phyloP scores from a whole-genome alignment of 2,888 invertebrate genomes.

The Brenthis daphne region DNA sequence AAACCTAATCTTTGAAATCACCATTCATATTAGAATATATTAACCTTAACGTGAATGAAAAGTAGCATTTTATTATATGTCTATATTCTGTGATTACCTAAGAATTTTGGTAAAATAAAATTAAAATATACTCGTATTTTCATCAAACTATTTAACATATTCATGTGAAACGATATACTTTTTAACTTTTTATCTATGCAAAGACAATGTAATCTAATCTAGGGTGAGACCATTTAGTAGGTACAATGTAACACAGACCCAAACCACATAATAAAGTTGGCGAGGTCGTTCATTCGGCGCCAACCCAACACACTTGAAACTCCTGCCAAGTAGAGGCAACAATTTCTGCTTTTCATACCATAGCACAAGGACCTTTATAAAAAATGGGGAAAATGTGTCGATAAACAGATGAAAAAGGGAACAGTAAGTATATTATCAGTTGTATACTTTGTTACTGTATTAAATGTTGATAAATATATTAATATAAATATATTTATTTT shows the following conservation, averaged over 20 bases:
- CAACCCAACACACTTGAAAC: conserved; percentile 56
- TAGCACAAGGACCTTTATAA: conserved; percentile 7
- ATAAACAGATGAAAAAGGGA: not conserved
- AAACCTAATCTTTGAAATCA: no score
- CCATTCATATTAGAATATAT: no score
- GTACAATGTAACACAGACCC: conserved; percentile 23
- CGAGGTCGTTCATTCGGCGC: conserved; percentile 57
- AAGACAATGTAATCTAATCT: conserved; percentile 22
- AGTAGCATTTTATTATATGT: no score
- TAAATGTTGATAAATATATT: no score
- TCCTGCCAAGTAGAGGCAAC: conserved; percentile 57
- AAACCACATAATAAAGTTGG: conserved; percentile 56
- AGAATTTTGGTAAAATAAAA: no score
- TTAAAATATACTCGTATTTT: no score
- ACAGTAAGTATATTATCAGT: not conserved
- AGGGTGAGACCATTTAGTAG: conserved; percentile 25
- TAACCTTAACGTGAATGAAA: no score
- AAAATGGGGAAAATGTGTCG: not conserved
- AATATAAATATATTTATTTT: no score
- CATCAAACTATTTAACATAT: no score
- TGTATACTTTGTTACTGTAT: no score
- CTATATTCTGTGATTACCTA: no score
- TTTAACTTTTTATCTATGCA: conserved; percentile 2
- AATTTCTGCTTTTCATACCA: conserved; percentile 28
- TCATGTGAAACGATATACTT: no score